These are phyloP conservation scores for Nasua narica DNA, from an alignment of 2,797 vertebrate species.

Conservation along the genomic window DNA sequence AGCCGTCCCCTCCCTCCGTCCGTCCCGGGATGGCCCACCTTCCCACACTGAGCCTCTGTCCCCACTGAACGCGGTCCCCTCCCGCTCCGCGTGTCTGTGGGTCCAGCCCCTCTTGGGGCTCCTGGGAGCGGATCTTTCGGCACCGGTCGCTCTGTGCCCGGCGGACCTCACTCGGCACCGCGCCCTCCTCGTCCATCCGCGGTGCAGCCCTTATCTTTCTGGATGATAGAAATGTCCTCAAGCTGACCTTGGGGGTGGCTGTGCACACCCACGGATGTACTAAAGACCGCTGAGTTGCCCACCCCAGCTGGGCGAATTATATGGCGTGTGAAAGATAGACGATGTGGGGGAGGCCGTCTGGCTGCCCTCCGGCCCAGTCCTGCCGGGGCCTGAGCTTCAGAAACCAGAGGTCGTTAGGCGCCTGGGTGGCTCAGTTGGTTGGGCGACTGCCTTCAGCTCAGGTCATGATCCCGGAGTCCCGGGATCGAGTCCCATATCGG, in stretches of 20 bases:
- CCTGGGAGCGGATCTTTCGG: rapidly evolving
- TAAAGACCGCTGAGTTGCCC: rapidly evolving
- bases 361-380: background rate
- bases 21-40: background rate
- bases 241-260: rapidly evolving
- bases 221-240: background rate
- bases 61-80: rapidly evolving
- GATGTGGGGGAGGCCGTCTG: background rate
- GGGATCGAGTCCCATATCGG: too few species aligned
- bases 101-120: background rate
- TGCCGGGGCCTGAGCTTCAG: background rate
- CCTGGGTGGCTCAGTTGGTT: too few species aligned
- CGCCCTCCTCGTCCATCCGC: rapidly evolving
- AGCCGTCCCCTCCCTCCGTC: rapidly evolving
- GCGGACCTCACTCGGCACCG: background rate
- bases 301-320: rapidly evolving
- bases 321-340: rapidly evolving
- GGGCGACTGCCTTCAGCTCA: too few species aligned
- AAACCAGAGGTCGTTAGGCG: rapidly evolving
- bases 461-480: too few species aligned
- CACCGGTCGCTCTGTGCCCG: rapidly evolving
- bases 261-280: rapidly evolving
- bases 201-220: rapidly evolving
- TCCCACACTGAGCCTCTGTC: background rate
- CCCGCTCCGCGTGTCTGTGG: background rate